phyloP scores from a whole-genome alignment of 2,888 invertebrate species.

The Heliconius erato region DNA sequence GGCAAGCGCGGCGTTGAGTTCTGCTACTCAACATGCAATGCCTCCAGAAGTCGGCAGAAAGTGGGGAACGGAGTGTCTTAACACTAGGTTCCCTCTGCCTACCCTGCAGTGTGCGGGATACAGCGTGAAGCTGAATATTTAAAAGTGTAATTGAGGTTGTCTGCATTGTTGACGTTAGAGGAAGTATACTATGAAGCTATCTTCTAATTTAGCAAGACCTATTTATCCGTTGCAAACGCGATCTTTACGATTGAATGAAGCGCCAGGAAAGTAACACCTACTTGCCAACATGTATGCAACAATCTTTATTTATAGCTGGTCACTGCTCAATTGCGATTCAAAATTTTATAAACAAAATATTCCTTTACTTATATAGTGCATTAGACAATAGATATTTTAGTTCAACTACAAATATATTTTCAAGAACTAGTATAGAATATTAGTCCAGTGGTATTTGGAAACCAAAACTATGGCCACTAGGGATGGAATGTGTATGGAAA shows the following conservation, averaged over 20 bases:
- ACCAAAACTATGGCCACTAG: too few relatives aligned
- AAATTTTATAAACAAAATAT: slow-evolving; percentile 23
- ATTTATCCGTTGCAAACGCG: slow-evolving; percentile 48
- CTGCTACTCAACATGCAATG: too few relatives aligned
- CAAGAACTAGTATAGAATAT: neutral
- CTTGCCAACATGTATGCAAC: slow-evolving; percentile 51
- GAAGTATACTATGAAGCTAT: slow-evolving; percentile 25
- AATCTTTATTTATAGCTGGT: slow-evolving; percentile 50
- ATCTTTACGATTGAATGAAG: slow-evolving; percentile 55
- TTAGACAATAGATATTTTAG: neutral
- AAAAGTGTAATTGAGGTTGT: neutral
- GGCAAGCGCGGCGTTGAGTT: too few relatives aligned
- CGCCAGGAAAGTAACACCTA: slow-evolving; percentile 55
- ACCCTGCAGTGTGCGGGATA: too few relatives aligned
- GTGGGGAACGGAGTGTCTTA: too few relatives aligned
- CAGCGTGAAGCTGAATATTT: too few relatives aligned
- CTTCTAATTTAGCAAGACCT: slow-evolving; percentile 34
- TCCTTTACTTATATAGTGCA: neutral
- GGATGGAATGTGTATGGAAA: too few relatives aligned
- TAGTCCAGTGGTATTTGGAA: neutral
- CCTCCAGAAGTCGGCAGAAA: too few relatives aligned
- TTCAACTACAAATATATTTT: neutral
- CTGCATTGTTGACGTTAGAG: slow-evolving; percentile 22
- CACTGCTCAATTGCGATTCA: slow-evolving; percentile 34
- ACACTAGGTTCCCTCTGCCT: too few relatives aligned